phyloP scores from a whole-genome alignment of 2,888 invertebrate species.

The Smittia aterrima region DNA sequence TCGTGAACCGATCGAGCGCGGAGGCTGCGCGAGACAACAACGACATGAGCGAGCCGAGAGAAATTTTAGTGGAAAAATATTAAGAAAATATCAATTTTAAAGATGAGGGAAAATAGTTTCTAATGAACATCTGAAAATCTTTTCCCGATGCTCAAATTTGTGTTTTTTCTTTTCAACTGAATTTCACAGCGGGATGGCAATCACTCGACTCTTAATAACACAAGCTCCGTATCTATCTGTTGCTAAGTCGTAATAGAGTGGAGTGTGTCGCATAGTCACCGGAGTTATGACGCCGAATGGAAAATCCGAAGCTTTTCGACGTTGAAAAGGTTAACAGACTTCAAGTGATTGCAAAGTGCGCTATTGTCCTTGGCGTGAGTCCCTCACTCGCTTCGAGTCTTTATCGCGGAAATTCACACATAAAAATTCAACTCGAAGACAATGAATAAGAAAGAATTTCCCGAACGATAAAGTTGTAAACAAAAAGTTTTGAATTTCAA shows the following conservation, averaged over 20 bases:
- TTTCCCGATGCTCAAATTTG: background rate
- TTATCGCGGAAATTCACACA: background rate
- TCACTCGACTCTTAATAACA: too few relatives aligned
- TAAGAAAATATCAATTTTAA: background rate
- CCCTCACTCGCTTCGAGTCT: background rate
- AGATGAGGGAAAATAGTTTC: background rate
- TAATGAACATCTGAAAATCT: background rate
- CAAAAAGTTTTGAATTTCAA: too few relatives aligned
- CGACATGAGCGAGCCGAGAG: background rate
- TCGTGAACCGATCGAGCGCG: background rate
- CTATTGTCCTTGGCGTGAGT: background rate
- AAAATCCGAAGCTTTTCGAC: background rate
- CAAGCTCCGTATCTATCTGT: background rate
- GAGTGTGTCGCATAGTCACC: too few relatives aligned
- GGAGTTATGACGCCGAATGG: constrained; percentile 5
- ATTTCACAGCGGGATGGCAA: background rate
- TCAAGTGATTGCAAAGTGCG: background rate
- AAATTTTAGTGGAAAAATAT: background rate
- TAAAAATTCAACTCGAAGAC: too few relatives aligned
- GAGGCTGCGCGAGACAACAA: background rate
- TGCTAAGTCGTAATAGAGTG: background rate
- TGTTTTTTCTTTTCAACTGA: background rate
- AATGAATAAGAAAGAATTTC: too few relatives aligned
- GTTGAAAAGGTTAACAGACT: background rate
- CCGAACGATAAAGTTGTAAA: too few relatives aligned